Evolutionary conservation across 2,888 invertebrate species (phyloP).

Genomic region (Lasioglossum leucozonium): DNA sequence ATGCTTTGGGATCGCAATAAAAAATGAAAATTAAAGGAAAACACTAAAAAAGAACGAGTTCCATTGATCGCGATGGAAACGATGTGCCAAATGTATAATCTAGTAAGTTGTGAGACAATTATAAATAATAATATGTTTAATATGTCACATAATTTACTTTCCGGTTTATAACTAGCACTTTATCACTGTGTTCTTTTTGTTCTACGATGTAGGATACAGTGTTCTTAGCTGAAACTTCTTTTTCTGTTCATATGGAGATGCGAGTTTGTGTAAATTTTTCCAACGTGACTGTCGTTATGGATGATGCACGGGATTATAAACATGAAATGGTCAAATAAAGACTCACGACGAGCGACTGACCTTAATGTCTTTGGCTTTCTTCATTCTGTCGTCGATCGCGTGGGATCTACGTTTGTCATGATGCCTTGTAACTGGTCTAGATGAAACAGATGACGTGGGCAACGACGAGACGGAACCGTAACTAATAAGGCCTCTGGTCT

Average conservation of each 20-base stretch:
- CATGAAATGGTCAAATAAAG: not conserved
- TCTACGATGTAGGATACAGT: not conserved
- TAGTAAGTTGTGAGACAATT: not conserved
- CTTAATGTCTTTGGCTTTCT: slow-evolving; percentile 90
- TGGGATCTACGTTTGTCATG: slow-evolving; percentile 89
- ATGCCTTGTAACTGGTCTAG: slow-evolving; percentile 87
- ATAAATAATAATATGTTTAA: not conserved
- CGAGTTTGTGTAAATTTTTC: not conserved
- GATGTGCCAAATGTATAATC: too few species aligned
- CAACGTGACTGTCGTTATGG: not conserved
- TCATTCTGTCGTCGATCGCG: slow-evolving; percentile 89
- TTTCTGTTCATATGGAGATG: not conserved
- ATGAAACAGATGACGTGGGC: slow-evolving; percentile 93
- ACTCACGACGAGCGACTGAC: slow-evolving; percentile 80
- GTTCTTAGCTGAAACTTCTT: not conserved
- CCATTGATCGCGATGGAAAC: not conserved
- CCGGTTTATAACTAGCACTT: not conserved
- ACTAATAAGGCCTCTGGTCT: slow-evolving; percentile 82
- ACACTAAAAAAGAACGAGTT: not conserved
- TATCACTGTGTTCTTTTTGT: not conserved
- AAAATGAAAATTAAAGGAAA: not conserved
- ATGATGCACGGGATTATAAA: not conserved
- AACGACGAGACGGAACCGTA: slow-evolving; percentile 94
- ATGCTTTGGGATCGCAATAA: not conserved
- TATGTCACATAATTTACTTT: not conserved